A percentile compares a stretch with the other conserved stretches of the same genome.
phyloP scores from a whole-genome alignment of 2,113 vertebrate genomes.

The Anthoscopus minutus region DNA sequence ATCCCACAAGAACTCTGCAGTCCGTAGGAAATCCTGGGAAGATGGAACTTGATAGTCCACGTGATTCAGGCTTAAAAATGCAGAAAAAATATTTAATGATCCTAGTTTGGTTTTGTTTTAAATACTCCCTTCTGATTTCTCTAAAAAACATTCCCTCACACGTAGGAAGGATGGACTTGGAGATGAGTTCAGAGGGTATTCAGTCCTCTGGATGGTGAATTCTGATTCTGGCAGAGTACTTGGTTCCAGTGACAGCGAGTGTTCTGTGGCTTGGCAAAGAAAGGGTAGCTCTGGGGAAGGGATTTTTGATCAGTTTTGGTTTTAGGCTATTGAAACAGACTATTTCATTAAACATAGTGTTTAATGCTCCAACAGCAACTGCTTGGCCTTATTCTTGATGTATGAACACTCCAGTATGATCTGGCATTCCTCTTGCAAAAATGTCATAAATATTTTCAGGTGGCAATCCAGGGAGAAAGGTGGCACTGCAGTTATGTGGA shows the following conservation, averaged over 20 bases:
- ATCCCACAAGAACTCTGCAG: not conserved
- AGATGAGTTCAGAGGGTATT: not conserved
- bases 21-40: not conserved
- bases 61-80: not conserved
- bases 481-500: fast-evolving
- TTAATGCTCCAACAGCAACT: not conserved
- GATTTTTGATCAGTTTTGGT: not conserved
- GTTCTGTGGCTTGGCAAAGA: not conserved
- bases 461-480: not conserved
- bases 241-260: fast-evolving
- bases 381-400: not conserved
- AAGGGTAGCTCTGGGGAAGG: not conserved
- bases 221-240: not conserved
- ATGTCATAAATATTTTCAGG: not conserved
- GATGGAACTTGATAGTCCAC: not conserved
- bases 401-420: not conserved
- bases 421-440: not conserved
- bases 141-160: not conserved
- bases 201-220: not conserved
- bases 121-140: not conserved
- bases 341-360: fast-evolving
- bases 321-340: not conserved
- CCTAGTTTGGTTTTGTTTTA: not conserved
- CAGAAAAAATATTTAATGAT: not conserved
- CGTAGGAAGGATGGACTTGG: not conserved